Evolutionary conservation across 2,888 invertebrate genomes (phyloP), one percentile per base, ranked within the genome.

Genomic region (Leucoma salicis): DNA sequence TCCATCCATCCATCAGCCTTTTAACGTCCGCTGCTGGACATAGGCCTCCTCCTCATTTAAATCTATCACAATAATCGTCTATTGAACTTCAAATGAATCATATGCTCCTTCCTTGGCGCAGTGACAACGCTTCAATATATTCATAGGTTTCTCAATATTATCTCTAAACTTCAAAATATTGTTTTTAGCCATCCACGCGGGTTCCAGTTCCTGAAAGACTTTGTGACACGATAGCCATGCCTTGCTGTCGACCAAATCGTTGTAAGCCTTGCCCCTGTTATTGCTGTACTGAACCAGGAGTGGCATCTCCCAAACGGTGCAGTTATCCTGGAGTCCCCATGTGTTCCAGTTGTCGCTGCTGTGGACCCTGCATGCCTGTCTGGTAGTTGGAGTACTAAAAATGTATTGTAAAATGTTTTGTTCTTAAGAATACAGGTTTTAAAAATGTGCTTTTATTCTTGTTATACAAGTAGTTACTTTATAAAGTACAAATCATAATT

Each of bases 221-320:
- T 6, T 75, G 74, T 35, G 78, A 83, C 14, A 71, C 78, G 42
- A 80, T 80, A 54, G 91, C 83, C 47, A 91, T 90, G 58, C 92
- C 82, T 46, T 86, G 75, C 80, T 91, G 89, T 77, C 85, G 79
- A 49, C 86, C 89, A 1, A 84, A 85, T 55, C 77, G 91, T 50
- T 91, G 90, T 65, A 91, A 88, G 70, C 90, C 91, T 1, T 91
- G 91, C 56, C 85, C 91, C 4, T 90, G 90, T 64, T 91, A 91
- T 73, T 88, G 90, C 70, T 89, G 86, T 54, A 79, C 79, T 0
- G 82, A 83, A 43, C 81, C 87, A 0, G 82, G 66, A 0, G 53
- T 82, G 0, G 84, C 84, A 48, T 66, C 63, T 1, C 80, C 83
- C 2, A 85, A 86, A 42, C 74, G 84, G 2, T 87, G 87, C 69